Evolutionary conservation across 2,113 vertebrate species (phyloP), one percentile per base, ranked within the genome.

Genomic region (Reinhardtius hippoglossoides): DNA sequence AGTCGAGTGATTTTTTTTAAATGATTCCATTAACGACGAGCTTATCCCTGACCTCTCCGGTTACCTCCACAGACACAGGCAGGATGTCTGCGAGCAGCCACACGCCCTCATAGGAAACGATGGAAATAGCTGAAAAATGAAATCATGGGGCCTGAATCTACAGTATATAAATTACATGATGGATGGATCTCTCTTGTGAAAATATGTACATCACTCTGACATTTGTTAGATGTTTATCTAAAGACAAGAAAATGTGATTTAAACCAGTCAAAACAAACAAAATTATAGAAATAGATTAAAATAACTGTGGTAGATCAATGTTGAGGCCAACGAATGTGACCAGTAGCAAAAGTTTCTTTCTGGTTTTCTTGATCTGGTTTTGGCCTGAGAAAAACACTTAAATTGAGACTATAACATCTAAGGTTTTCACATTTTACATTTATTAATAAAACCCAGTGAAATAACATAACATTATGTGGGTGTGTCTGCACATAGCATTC

Each of bases 41-140:
- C 50, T 72, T 86, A 74, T 75, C 79, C 48, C 63, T 78, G 83
- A 88, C 86, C 88, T 85, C 84, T 93, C 82, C 15, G 87, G 82
- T 89, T 90, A 78, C 91, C 67, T 27, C 63, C 26, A 23, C 79
- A 71, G 67, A 87, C 78, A 27, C 23, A 57, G 78, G 59, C 84
- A 92, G 91, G 92, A 93, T 86, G 87, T 91, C 73, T 88, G 83
- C 92, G 60, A 86, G 92, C 86, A 82, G 82, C 64, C 77, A 81
- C 93, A 93, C 6, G 80, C 91, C 91, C 80, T 82, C 44, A 57
- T 59, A 66, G 83, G 87, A 92, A 91, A 92, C 83, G 77, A 87
- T 69, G 84, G 82, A 78, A 87, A 74, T 64, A 73, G 68, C 58
- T 87, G 74, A 71, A 80, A 90, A 88, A 82, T 84, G 61, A 82